Percentiles rank a stretch among this genome's conserved stretches.
These are phyloP conservation scores for Caenorhabditis zanzibari DNA, from an alignment of 2,888 invertebrate genomes.

Conservation along the genomic window DNA sequence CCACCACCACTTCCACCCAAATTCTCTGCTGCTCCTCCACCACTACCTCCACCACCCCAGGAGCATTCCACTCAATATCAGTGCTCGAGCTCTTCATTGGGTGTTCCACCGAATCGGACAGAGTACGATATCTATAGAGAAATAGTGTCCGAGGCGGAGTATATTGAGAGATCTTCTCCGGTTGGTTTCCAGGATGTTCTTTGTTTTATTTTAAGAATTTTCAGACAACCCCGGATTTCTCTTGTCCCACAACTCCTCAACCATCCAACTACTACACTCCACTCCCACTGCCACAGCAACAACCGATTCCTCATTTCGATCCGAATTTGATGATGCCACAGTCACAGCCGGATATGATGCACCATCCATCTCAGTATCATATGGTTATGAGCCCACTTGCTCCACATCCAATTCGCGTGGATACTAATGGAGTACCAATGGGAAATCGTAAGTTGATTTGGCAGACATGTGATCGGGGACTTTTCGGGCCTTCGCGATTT, in stretches of 20 bases:
- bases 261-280: constrained; percentile 34
- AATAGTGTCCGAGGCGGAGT: constrained; percentile 70
- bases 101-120: constrained; percentile 50
- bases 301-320: constrained; percentile 22
- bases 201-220: background rate
- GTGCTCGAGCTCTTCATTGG: background rate
- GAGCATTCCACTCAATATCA: constrained; percentile 9
- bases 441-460: constrained; percentile 61
- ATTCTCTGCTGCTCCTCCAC: constrained; percentile 9
- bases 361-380: constrained; percentile 51
- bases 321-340: constrained; percentile 45
- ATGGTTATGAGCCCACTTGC: constrained; percentile 65
- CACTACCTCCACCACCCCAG: background rate
- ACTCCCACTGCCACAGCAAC: constrained; percentile 25
- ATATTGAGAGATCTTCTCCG: constrained; percentile 62
- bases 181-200: constrained; percentile 35
- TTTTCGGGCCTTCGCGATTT: too few relatives aligned
- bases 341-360: constrained; percentile 44
- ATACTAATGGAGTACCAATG: constrained; percentile 60
- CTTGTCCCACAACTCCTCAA: constrained; percentile 65
- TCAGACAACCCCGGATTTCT: constrained; percentile 68
- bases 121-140: constrained; percentile 73
- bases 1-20: constrained; percentile 35
- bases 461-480: too few relatives aligned
- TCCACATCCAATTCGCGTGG: constrained; percentile 63